Percentiles rank a stretch among this genome's conserved stretches.
Evolutionary conservation across 2,113 vertebrate genomes (phyloP).

Genomic region (Tragelaphus buxtoni): DNA sequence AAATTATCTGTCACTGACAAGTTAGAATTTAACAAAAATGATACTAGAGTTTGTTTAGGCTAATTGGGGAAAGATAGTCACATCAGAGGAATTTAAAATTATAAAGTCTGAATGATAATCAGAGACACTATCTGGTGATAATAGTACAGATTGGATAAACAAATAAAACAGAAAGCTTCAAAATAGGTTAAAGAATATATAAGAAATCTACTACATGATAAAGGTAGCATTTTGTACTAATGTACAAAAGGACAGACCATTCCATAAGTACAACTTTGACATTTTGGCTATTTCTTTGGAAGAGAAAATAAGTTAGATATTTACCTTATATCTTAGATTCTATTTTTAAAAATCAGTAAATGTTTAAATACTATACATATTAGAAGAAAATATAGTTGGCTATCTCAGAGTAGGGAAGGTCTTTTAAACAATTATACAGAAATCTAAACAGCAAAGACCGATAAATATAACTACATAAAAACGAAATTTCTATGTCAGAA

Average conservation of each 20-base stretch:
- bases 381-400: not conserved
- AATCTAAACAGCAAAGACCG: not conserved
- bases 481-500: constrained; percentile 10
- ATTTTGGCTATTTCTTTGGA: not conserved
- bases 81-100: not conserved
- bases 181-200: not conserved
- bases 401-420: not conserved
- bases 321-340: not conserved
- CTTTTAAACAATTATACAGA: not conserved
- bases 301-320: not conserved
- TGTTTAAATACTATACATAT: constrained; percentile 7
- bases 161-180: not conserved
- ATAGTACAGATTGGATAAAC: not conserved
- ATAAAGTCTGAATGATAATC: not conserved
- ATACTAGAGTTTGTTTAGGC: not conserved
- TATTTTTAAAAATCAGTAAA: not conserved
- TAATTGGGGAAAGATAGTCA: not conserved
- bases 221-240: not conserved
- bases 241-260: not conserved
- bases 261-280: not conserved
- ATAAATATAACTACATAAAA: not conserved
- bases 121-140: not conserved
- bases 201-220: not conserved
- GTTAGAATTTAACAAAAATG: not conserved
- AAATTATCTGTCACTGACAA: not conserved